A percentile compares a stretch with the other conserved stretches of the same genome.
Evolutionary conservation across 2,797 vertebrate genomes (phyloP).

Genomic region (Mormyrops boulengeri): DNA sequence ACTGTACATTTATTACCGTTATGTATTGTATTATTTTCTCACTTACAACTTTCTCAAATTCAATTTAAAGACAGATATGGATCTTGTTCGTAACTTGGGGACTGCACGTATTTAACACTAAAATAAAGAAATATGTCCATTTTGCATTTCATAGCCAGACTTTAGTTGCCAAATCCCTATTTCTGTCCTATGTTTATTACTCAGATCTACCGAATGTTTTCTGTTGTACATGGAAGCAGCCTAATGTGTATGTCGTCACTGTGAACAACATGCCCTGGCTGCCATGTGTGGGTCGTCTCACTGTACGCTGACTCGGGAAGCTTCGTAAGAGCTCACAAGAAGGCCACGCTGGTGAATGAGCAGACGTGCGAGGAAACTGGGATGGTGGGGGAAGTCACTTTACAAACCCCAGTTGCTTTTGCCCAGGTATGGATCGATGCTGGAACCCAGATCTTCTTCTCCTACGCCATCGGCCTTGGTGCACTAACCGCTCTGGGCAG

Average conservation of each 20-base stretch:
- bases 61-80: neutral
- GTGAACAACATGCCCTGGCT: neutral
- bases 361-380: neutral
- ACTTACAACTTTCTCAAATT: neutral
- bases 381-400: neutral
- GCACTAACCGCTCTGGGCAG: slow-evolving; percentile 73
- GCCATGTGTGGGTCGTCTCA: neutral
- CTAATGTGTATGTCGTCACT: neutral
- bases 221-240: neutral
- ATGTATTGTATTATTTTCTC: neutral
- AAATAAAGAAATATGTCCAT: neutral
- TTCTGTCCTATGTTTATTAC: neutral
- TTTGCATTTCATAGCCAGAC: neutral
- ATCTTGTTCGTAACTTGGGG: neutral
- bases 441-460: slow-evolving; percentile 77
- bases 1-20: neutral
- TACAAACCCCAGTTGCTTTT: neutral
- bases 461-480: slow-evolving; percentile 74
- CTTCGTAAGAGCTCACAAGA: neutral
- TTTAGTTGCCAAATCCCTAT: neutral
- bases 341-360: neutral
- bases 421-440: slow-evolving; percentile 74
- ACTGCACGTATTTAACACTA: neutral
- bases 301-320: neutral
- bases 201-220: neutral